A percentile compares a stretch with the other conserved stretches of the same genome.
phyloP scores from a whole-genome alignment of 2,888 invertebrate species.

The Drosophila acutilabella region DNA sequence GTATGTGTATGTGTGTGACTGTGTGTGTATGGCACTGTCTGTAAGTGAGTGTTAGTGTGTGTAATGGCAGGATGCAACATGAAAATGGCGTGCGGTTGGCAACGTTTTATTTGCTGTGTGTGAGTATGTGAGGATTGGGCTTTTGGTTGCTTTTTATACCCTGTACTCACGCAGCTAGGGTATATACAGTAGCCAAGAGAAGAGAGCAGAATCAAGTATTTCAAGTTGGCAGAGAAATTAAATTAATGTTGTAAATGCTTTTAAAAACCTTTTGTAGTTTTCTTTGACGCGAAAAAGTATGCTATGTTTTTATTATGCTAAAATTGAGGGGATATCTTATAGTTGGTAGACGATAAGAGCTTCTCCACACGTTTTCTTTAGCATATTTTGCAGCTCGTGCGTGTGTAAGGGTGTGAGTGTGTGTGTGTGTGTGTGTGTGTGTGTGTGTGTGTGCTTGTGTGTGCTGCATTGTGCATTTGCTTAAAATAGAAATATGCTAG shows the following conservation, averaged over 20 bases:
- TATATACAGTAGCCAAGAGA: not conserved
- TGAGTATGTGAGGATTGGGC: constrained; percentile 30
- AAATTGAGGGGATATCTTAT: not conserved
- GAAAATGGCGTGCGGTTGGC: constrained; percentile 78
- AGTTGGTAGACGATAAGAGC: not conserved
- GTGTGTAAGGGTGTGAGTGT: constrained; percentile 1
- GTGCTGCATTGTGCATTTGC: constrained; percentile 63
- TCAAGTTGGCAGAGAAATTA: no score
- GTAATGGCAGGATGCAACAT: constrained; percentile 79
- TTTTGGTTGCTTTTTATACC: constrained; percentile 31
- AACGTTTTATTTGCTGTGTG: constrained; percentile 70
- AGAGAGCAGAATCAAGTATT: no score
- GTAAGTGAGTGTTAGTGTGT: constrained; percentile 37
- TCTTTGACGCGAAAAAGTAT: not conserved
- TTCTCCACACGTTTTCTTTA: constrained; percentile 3
- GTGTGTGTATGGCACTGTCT: constrained; percentile 21
- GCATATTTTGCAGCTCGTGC: constrained; percentile 19
- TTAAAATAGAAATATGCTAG: constrained; percentile 76
- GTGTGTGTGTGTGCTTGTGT: constrained; percentile 21
- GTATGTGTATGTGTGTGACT: constrained; percentile 19
- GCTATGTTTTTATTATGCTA: not conserved
- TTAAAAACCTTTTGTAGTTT: no score
- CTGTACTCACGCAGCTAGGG: not conserved
- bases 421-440: constrained; percentile 16
- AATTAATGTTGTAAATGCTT: no score